Evolutionary conservation across 30 jellyfish, hydroid and myxozoan genomes (phyloP).

Genomic region (Turritopsis rubra): DNA sequence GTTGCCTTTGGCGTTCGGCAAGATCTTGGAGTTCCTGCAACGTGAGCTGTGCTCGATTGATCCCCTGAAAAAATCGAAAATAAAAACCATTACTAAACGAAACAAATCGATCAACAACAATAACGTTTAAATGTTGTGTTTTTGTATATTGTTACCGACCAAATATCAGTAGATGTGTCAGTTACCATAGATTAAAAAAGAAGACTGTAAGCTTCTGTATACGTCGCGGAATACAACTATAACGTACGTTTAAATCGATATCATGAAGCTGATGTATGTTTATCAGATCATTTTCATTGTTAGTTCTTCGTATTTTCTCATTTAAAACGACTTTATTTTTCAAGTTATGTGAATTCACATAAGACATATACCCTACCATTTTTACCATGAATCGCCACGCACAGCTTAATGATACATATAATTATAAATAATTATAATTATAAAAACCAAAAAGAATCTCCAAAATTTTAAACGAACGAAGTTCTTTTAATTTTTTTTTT

Average conservation of each 20-base stretch:
- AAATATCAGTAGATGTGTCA: too few species aligned
- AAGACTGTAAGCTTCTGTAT: too few species aligned
- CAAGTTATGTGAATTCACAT: not conserved
- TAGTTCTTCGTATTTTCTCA: not conserved
- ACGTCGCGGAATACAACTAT: too few species aligned
- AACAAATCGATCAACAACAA: not conserved
- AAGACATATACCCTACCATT: not conserved
- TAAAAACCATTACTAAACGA: too few species aligned
- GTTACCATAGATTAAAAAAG: too few species aligned
- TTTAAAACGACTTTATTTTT: not conserved
- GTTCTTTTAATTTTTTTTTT: too few species aligned
- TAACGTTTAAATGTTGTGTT: too few species aligned
- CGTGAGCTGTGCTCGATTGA: constrained; percentile 69
- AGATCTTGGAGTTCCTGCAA: constrained; percentile 75
- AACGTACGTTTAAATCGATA: not conserved
- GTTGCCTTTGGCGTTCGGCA: constrained; percentile 93
- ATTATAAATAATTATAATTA: too few species aligned
- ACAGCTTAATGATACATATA: not conserved
- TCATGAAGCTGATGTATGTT: not conserved
- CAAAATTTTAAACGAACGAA: too few species aligned
- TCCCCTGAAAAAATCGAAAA: constrained; percentile 17
- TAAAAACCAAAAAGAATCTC: not conserved
- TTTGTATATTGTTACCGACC: too few species aligned
- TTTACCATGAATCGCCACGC: not conserved
- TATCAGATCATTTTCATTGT: not conserved